Evolutionary conservation across 2,888 invertebrate genomes (phyloP), one percentile per base, ranked within the genome.

Genomic region (Orchestes rusci): DNA sequence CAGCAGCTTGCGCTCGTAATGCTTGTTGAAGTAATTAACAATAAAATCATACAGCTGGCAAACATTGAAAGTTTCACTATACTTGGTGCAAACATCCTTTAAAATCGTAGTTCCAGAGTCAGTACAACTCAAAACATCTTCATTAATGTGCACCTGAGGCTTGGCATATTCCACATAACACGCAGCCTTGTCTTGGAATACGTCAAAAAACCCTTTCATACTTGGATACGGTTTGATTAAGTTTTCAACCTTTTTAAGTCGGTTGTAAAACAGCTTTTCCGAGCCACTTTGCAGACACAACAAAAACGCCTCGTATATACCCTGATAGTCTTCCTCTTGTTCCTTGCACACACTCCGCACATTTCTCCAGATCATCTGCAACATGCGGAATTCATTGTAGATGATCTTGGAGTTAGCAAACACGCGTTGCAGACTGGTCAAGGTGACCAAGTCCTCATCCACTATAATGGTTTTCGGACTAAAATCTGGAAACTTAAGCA

Each of bases 351-450:
- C 42, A 3, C 38, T 16, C 16, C 42, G n/a, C 28, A 38, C 29
- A 5, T 33, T 30, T 17, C 46, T 19, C 46, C 46, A 46, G 20
- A 42, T 42, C 15, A 38, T 38, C 30, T 46, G 46, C 17, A 46
- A 38, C 39, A 46, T 38, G 19, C 39, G 46, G 28, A 42, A 42
- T 16, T 46, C 38, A 33, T 46, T 41, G 28, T 42, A 46, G 10
- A 46, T 37, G 3, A 46, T 17, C 18, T 41, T 29, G 7, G 42
- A 27, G 13, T 16, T 16, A 10, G 46, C 38, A 31, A 46, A 46
- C 28, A 18, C 13, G 12, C 16, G 29, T 19, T 36, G 41, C 17
- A 46, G 33, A 29, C 33, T 20, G 8, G 35, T 34, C 16, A 18
- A 33, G 16, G 33, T 12, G 7, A 28, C 23, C 8, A 30, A 8